Conservation (phyloP, 1,140 invertebrate genomes). For the Anastrepha ludens region DNA sequence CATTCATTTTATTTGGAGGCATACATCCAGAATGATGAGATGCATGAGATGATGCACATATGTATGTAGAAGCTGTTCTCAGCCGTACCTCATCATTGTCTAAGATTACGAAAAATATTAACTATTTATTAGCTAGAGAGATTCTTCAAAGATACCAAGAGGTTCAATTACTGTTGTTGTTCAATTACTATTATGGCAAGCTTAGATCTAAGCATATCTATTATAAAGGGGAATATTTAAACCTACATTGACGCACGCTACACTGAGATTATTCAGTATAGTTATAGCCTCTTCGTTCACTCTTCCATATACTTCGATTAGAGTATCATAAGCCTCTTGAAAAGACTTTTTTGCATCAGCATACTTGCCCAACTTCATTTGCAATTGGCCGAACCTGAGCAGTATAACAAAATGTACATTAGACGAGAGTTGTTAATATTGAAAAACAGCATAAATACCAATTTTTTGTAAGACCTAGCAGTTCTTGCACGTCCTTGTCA, state of each 20-base stretch:
- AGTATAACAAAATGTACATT: background rate
- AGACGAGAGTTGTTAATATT: background rate
- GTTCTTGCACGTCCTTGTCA: constrained; percentile 67
- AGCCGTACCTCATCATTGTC: no score
- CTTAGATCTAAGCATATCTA: no score
- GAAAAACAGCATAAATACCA: constrained; percentile 75
- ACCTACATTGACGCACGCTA: constrained; percentile 78
- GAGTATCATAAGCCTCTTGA: constrained; percentile 82
- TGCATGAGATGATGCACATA: no score
- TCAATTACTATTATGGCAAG: no score
- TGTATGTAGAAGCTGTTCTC: no score
- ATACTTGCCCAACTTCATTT: constrained; percentile 80
- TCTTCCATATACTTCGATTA: constrained; percentile 80
- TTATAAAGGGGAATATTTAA: no score
- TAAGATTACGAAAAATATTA: no score
- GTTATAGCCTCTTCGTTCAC: constrained; percentile 84
- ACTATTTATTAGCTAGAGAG: no score
- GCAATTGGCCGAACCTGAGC: constrained; percentile 89
- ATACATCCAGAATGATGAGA: no score
- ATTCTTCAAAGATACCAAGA: no score
- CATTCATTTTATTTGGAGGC: no score
- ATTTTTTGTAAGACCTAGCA: constrained; percentile 79
- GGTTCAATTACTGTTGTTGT: no score
- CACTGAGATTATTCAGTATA: constrained; percentile 90
- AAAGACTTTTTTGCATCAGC: constrained; percentile 82